Conservation (phyloP, 2,888 invertebrate species). For the Acleris holmiana region DNA sequence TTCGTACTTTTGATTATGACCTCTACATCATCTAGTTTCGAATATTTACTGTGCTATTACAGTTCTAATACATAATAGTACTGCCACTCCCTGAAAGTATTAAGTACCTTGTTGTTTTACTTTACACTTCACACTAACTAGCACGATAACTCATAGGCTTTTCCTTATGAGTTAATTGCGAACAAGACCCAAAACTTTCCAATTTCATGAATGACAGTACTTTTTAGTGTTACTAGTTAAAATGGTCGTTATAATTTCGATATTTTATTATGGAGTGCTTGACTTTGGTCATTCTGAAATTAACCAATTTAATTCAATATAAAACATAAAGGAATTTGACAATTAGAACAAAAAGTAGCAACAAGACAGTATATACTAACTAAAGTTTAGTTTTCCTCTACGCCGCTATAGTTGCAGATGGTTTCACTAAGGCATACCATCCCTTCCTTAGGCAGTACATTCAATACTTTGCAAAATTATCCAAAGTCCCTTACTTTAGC, state of each 20-base stretch:
- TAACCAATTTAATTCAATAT: conserved; percentile 3
- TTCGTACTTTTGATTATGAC: conserved; percentile 46
- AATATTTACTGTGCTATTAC: conserved; percentile 48
- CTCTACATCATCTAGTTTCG: conserved; percentile 45
- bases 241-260: conserved; percentile 24
- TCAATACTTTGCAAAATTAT: no score
- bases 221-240: conserved; percentile 19
- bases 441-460: no score
- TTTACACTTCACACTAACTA: not conserved
- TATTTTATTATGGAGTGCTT: conserved; percentile 7
- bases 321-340: not conserved
- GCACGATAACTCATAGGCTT: not conserved
- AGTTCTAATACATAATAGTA: conserved; percentile 46
- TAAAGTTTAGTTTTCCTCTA: not conserved
- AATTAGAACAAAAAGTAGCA: not conserved
- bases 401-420: no score
- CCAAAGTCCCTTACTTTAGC: no score
- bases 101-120: conserved; percentile 12
- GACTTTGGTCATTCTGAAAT: conserved; percentile 20
- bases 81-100: conserved; percentile 9
- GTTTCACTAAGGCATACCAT: no score
- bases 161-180: not conserved
- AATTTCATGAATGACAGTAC: not conserved
- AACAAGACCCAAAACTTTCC: not conserved
- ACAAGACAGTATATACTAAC: not conserved